Evolutionary conservation across 2,113 vertebrate genomes (phyloP).

Genomic region (Eptesicus fuscus): DNA sequence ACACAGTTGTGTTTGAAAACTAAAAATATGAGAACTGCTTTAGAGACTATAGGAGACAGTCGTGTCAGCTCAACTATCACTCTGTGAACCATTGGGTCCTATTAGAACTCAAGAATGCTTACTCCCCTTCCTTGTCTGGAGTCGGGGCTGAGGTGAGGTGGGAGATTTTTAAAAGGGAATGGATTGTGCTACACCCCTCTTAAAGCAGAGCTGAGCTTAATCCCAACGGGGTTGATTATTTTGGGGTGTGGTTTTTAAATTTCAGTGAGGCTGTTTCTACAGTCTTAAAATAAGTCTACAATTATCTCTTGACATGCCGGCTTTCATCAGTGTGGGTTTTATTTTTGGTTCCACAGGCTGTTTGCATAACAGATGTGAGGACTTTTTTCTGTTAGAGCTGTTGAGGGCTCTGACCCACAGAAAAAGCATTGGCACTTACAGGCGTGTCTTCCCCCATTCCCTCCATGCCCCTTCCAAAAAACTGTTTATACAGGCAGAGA

Average conservation of each 20-base stretch:
- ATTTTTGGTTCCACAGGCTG: slow-evolving; percentile 37
- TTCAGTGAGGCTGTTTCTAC: not conserved
- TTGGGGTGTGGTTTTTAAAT: slow-evolving; percentile 14
- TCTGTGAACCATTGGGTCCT: not conserved
- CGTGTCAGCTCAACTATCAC: not conserved
- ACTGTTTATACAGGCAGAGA: not conserved
- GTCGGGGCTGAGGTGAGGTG: not conserved
- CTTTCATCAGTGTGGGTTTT: slow-evolving; percentile 50
- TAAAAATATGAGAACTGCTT: not conserved
- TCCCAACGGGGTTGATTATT: not conserved
- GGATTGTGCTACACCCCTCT: not conserved
- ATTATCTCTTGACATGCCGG: not conserved
- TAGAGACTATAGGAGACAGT: not conserved
- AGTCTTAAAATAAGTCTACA: slow-evolving; percentile 46
- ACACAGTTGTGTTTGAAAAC: not conserved
- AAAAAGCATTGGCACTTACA: not conserved
- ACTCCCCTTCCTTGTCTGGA: not conserved
- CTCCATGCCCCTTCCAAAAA: not conserved
- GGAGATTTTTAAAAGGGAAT: not conserved
- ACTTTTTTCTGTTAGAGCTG: not conserved
- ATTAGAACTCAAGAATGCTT: not conserved
- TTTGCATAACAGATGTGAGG: slow-evolving; percentile 51
- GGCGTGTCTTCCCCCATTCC: not conserved
- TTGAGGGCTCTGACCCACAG: not conserved
- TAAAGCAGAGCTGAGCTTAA: not conserved